phyloP scores from a whole-genome alignment of 2,888 invertebrate genomes.

The Caenorhabditis sp. region DNA sequence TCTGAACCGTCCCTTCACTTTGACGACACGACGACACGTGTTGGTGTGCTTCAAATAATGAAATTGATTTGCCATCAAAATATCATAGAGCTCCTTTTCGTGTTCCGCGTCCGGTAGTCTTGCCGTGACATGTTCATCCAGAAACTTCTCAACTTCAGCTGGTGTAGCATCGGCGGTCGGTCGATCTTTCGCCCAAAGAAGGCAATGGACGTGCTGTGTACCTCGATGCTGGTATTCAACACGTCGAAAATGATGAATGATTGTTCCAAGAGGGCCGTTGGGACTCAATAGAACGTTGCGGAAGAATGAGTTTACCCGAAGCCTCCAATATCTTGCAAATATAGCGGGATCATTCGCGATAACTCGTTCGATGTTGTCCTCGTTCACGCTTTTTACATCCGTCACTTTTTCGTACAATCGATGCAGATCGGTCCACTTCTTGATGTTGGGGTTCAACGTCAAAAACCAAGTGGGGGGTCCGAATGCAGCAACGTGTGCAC shows the following conservation, averaged over 20 bases:
- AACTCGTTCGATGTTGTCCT: neutral
- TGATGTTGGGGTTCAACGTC: slow-evolving; percentile 45
- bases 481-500: slow-evolving; percentile 5
- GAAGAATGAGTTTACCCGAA: slow-evolving; percentile 7
- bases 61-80: neutral
- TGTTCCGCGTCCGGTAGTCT: neutral
- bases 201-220: slow-evolving; percentile 31
- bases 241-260: slow-evolving; percentile 19
- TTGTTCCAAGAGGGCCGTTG: slow-evolving; percentile 23
- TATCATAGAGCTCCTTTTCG: neutral
- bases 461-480: slow-evolving; percentile 44
- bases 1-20: neutral
- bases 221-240: slow-evolving; percentile 38
- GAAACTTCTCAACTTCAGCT: neutral
- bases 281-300: neutral
- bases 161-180: neutral
- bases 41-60: slow-evolving; percentile 31
- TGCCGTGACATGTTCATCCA: slow-evolving; percentile 18
- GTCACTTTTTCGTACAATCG: neutral
- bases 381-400: neutral
- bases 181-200: slow-evolving; percentile 32
- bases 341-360: slow-evolving; percentile 24
- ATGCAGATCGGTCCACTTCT: slow-evolving; percentile 29
- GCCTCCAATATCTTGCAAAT: slow-evolving; percentile 33
- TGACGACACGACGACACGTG: slow-evolving; percentile 9